Evolutionary conservation across 2,797 vertebrate species (phyloP).

Genomic region (Lithobates pipiens): DNA sequence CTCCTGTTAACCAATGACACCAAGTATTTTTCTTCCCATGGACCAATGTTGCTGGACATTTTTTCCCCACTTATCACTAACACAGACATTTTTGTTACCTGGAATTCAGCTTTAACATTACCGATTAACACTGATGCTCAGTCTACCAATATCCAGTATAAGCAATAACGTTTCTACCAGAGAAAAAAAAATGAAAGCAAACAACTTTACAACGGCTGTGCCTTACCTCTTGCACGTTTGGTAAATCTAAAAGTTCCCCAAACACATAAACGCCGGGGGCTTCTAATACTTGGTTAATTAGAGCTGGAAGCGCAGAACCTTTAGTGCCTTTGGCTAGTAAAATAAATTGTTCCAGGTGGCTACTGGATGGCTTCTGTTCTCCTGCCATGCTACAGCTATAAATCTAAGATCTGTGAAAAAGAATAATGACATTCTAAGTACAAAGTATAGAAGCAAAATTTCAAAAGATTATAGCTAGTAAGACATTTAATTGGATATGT

Average conservation of each 20-base stretch:
- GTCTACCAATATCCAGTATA: too few species aligned
- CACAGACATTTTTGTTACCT: too few species aligned
- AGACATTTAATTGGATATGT: too few species aligned
- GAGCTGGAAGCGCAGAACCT: conserved; percentile 80
- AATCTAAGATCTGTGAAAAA: conserved; percentile 39
- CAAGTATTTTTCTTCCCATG: too few species aligned
- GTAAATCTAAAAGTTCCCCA: conserved; percentile 81
- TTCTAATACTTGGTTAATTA: conserved; percentile 84
- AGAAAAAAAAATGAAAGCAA: too few species aligned
- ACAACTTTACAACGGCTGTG: background rate
- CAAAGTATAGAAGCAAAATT: background rate
- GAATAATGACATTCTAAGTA: background rate
- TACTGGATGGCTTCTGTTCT: conserved; percentile 81
- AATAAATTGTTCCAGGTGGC: conserved; percentile 84
- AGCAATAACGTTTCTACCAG: too few species aligned
- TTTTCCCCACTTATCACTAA: too few species aligned
- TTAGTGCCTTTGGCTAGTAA: conserved; percentile 81
- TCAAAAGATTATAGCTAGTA: too few species aligned
- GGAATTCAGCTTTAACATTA: too few species aligned
- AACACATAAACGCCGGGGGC: conserved; percentile 84
- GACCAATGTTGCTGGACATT: too few species aligned
- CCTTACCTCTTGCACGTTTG: conserved; percentile 82
- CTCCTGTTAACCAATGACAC: too few species aligned
- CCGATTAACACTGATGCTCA: too few species aligned
- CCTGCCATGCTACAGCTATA: conserved; percentile 79